Evolutionary conservation across 2,113 vertebrate species (phyloP).

Genomic region (Rhinoderma darwinii): DNA sequence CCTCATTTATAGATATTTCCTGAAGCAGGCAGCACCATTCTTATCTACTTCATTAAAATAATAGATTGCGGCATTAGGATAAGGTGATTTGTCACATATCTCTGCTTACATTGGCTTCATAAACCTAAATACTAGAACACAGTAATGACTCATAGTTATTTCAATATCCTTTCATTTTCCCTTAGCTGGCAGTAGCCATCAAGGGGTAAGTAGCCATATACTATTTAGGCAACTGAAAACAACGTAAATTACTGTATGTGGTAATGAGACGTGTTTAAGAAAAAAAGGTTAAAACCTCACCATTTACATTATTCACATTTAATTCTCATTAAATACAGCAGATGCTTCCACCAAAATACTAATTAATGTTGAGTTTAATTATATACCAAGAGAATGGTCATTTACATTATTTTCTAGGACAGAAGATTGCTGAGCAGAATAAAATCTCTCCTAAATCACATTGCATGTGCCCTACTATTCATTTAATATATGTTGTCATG

Average conservation of each 20-base stretch:
- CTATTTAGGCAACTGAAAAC: neutral
- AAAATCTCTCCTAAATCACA: no score
- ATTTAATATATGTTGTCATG: no score
- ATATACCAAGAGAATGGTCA: neutral
- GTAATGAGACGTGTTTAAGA: neutral
- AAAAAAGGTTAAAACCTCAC: neutral
- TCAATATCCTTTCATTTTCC: slow-evolving; percentile 47
- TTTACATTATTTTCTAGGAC: neutral
- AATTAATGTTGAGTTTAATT: neutral
- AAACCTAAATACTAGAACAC: slow-evolving; percentile 45
- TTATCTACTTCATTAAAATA: slow-evolving; percentile 60
- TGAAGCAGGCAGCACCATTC: slow-evolving; percentile 59
- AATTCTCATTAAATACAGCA: neutral
- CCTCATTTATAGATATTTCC: slow-evolving; percentile 62
- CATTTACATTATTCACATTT: no score
- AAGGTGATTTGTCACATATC: slow-evolving; percentile 59
- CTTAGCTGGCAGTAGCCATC: slow-evolving; percentile 32
- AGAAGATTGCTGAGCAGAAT: no score
- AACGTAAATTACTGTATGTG: neutral
- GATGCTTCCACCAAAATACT: neutral
- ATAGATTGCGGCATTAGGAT: slow-evolving; percentile 59
- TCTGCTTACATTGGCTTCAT: slow-evolving; percentile 54
- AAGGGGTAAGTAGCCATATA: neutral
- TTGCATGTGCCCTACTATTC: no score
- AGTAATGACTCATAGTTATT: slow-evolving; percentile 44